Evolutionary conservation across 2,113 vertebrate genomes (phyloP), one percentile per base, ranked within the genome.

Genomic region (Toxotes chatareus): DNA sequence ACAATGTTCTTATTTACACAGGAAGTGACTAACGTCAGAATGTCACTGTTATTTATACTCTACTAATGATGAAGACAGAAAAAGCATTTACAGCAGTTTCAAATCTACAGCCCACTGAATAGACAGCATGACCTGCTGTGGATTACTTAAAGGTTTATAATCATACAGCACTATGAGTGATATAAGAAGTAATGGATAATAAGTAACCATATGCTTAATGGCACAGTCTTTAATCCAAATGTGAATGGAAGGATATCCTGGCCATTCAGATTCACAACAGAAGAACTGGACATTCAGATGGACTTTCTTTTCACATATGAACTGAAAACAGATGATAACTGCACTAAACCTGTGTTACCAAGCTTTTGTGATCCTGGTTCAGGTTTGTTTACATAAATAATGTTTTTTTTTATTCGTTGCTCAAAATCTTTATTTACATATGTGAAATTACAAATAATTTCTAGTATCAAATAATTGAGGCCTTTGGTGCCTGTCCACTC

Each of bases 151-250:
- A 61, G 21, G 14, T 31, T 31, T 49, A 40, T 47, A 31, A 51
- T 62, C 10, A 49, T 7, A 4, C 9, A 49, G 38, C 27, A 55
- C 17, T 44, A 34, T 65, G 31, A 12, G 31, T 14, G 9, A 57
- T 42, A 21, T 2, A 44, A 27, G 27, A 27, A 27, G 1, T 27
- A 27, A 27, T 27, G 27, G 27, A 27, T 27, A 27, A 27, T 46
- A 3, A 46, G 14, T 46, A 46, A 46, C 14, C 4, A 16, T 16
- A 46, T 46, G 7, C 12, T 4, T 16, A 46, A 46, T 46, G 12
- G 34, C 44, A 69, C 44, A 61, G n/a, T 55, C 47, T 19, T 51
- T 56, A n/a, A 46, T 62, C 10, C 36, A 36, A 67, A 65, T 47
- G 31, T 44, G 36, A 72, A 59, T 65, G 8, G 38, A 73, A 61